Evolutionary conservation across 2,888 invertebrate genomes (phyloP).

Genomic region (Campoplex capitator): DNA sequence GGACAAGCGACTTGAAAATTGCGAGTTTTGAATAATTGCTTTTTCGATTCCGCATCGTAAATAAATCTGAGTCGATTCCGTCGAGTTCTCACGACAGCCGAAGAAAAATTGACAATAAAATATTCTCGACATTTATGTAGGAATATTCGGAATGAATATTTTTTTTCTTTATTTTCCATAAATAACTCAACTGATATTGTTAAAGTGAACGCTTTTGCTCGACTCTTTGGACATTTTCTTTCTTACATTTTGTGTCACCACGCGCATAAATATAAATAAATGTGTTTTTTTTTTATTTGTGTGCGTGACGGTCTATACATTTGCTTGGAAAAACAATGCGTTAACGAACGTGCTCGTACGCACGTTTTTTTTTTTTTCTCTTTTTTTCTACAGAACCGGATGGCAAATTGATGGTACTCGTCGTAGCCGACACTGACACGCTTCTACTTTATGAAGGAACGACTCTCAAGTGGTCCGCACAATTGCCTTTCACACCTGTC

Average conservation of each 20-base stretch:
- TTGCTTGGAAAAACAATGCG: conserved; percentile 22
- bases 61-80: not conserved
- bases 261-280: not conserved
- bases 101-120: not conserved
- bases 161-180: not conserved
- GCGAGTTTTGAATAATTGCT: not conserved
- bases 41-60: not conserved
- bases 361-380: conserved; percentile 33
- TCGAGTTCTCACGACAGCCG: too few relatives aligned
- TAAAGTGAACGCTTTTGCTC: not conserved
- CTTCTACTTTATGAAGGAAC: conserved; percentile 94
- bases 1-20: not conserved
- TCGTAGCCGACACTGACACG: conserved; percentile 93
- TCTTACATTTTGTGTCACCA: not conserved
- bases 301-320: conserved; percentile 8
- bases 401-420: conserved; percentile 89
- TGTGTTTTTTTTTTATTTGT: not conserved
- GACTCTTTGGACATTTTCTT: not conserved
- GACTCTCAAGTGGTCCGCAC: conserved; percentile 95
- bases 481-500: conserved; percentile 91
- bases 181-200: not conserved
- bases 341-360: conserved; percentile 6
- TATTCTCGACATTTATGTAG: not conserved
- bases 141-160: not conserved
- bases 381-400: conserved; percentile 87